Evolutionary conservation across 2,797 vertebrate species (phyloP), one percentile per base, ranked within the genome.

Genomic region (Halcyon chelicuti): DNA sequence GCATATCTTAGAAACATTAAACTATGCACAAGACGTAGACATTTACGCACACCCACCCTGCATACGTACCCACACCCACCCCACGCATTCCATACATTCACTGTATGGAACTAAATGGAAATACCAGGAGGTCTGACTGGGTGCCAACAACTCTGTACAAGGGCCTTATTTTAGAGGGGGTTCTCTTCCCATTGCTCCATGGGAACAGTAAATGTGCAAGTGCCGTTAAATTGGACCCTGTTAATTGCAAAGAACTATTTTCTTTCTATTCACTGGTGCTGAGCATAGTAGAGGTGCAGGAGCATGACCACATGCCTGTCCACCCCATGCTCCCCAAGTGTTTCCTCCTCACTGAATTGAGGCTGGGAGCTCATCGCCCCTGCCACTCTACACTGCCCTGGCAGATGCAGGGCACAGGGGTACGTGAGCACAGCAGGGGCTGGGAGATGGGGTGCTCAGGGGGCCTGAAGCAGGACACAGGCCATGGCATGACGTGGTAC

Each of bases 401-500:
- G 47, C 52, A 73, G 55, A 75, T 4, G 55, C 65, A 14, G 0
- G 8, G 5, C 40, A 52, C n/a, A 31, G 68, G 39, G 65, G 14
- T 20, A 57, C 2, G 23, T 14, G 61, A 80, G 74, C 71, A 17
- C 7, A 4, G 29, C 0, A 0, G n/a, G 12, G 44, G 13, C 4
- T 33, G 49, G 37, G 37, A 28, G 6, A 1, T 2, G 40, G 75
- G 67, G 20, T 20, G 47, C 79, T 49, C 31, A 4, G 51, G 52
- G 61, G 22, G 25, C 19, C 39, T 3, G 57, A 76, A 67, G 72
- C 39, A 62, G 68, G n/a, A 60, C 26, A 29, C 14, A 13, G 49
- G 19, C 12, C 73, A 3, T 1, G 47, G 89, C 75, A 73, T 11
- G 2, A 14, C 0, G 1, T 10, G 26, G 49, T 67, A 55, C 1